Base-by-base conservation (phyloP, 1,140 invertebrate species). In the Megalonaias nervosa region DNA sequence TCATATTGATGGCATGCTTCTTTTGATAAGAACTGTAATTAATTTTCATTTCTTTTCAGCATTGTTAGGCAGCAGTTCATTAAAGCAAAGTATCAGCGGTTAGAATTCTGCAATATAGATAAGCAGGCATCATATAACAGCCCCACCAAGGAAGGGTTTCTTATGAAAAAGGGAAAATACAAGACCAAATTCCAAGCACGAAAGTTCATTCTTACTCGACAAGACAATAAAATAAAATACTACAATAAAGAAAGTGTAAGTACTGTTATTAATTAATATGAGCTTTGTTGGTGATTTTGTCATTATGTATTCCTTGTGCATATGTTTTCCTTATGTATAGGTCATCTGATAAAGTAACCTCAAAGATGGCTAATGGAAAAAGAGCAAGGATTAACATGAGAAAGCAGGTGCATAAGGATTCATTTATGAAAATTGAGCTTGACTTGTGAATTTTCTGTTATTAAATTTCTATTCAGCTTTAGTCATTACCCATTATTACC, bases 11-110 rank as follows among this genome's bases (percentile, higher is more conserved):
- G 38, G 38, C 38, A 38, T 5, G 38, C 38, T 6, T 48, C 2
- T 0, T 48, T 48, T 48, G 38, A 48, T 48, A 48, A 48, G 38
- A 48, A 48, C 6, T 48, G 6, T 48, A 5, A 48, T 48, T 6
- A 11, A 48, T 48, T 11, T 76, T 73, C 82, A 75, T 84, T 76
- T 73, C 85, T 71, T 90, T 93, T 64, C 90, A 98, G 96, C 89
- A 94, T 97, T 71, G 91, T 97, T 69, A 93, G 96, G 73, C 95
- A 97, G 88, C 96, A 98, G 88, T 98, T 96, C 95, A 97, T 98
- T 76, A 92, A 94, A 83, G 96, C 96, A 11, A 98, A 97, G 90
- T 98, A 98, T 89, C 93, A 96, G 89, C 92, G 96, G 62, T 94
- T 96, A 92, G 97, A 97, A 88, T 97, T 98, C 90, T 94, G 93